Evolutionary conservation across 2,888 invertebrate species (phyloP), one percentile per base, ranked within the genome.

Genomic region (Prosopocoilus inquinatus): DNA sequence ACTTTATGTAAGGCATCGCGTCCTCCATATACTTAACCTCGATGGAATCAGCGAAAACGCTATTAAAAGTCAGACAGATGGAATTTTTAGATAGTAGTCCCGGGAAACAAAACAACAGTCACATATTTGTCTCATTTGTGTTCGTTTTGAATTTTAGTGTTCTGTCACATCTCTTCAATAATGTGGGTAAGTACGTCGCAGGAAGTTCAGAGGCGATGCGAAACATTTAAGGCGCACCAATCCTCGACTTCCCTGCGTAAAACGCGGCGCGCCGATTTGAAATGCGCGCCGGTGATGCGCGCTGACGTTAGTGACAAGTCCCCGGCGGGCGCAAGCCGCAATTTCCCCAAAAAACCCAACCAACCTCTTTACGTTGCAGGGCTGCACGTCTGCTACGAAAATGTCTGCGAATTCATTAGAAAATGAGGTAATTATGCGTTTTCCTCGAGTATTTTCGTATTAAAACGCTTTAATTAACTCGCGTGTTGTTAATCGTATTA

Each of bases 351-450:
- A 2, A 4, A 20, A 2, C 20, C 20, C 9, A 41, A 33, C 28
- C 49, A 52, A 65, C 50, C 58, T 57, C 60, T 60, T 61, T 60
- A n/a, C 7, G 20, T 64, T 62, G 54, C 57, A 69, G 70, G 67
- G 67, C 62, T 67, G 66, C 64, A 64, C 68, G 60, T 70, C 67
- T 58, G 59, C 63, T 47, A 60, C 66, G 59, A 71, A 70, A 68
- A 75, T 75, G 75, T 72, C 74, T 51, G 67, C 71, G 60, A 74
- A 73, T 71, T 70, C 68, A 38, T 60, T 73, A 58, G 74, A 74
- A 68, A 70, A 67, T 61, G 75, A 75, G 70, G 75, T 74, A 71
- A 68, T 34, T 56, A 46, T 50, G 35, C 15, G n/a, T 47, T 2
- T 43, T 41, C 11, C 28, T 36, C 8, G 11, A 36, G 13, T 5